Percentiles rank a stretch among this genome's conserved stretches.
phyloP scores from a whole-genome alignment of 2,888 invertebrate species.

The Aspidapion aeneum region DNA sequence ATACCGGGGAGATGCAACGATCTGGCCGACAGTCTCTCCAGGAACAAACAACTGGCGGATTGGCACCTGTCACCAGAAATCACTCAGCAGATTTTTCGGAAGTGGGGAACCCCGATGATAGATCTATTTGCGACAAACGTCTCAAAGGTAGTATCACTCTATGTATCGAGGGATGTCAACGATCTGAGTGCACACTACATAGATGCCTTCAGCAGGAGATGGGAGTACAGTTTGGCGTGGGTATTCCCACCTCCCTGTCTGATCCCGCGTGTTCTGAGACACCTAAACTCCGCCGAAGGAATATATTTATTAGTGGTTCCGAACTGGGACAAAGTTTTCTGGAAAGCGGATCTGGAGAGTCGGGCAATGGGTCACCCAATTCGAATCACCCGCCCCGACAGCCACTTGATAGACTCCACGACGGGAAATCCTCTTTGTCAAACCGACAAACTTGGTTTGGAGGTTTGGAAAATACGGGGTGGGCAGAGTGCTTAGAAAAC shows the following conservation, averaged over 20 bases:
- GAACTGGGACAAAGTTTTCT: conserved; percentile 31
- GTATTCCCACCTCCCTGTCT: conserved; percentile 38
- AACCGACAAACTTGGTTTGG: too few relatives aligned
- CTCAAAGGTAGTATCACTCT: conserved; percentile 23
- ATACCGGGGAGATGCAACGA: conserved; percentile 26
- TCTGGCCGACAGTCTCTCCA: conserved; percentile 26
- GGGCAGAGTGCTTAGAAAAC: not conserved
- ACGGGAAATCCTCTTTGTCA: too few relatives aligned
- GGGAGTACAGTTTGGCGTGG: conserved; percentile 25
- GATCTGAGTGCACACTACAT: conserved; percentile 20
- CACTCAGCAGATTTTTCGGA: conserved; percentile 20
- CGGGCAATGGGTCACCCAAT: not conserved
- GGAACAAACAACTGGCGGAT: conserved; percentile 18
- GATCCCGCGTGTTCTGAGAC: conserved; percentile 29
- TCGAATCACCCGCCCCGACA: not conserved
- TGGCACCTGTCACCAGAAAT: conserved; percentile 21
- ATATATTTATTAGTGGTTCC: conserved; percentile 29
- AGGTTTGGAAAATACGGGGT: not conserved
- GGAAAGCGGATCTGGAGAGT: conserved; percentile 23
- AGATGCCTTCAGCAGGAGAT: conserved; percentile 25
- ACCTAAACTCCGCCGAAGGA: conserved; percentile 28
- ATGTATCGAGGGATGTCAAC: conserved; percentile 17
- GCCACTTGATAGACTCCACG: not conserved
- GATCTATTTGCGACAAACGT: conserved; percentile 23
- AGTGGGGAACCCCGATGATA: conserved; percentile 25